Evolutionary conservation across 64 coral and sea anemone species (phyloP), one percentile per base, ranked within the genome.

Genomic region (Actinia tenebrosa): DNA sequence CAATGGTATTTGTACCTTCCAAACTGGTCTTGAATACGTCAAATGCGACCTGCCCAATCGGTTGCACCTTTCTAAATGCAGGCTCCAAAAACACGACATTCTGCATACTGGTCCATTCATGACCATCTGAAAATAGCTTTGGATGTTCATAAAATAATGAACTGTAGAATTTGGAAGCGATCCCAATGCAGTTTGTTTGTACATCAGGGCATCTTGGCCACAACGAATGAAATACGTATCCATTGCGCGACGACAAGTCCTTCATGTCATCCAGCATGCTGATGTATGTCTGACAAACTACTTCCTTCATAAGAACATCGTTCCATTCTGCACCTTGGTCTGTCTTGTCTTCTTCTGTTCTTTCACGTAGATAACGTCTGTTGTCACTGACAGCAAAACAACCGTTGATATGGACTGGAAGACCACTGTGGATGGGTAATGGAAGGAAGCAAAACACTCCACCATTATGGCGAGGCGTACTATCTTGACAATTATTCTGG

Each of bases 331-430:
- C 92, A 80, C 88, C 92, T 53, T 63, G n/a, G 47, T 86, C 79
- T 47, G 52, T 54, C 52, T 95, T 95, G 64, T 95, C 94, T 63
- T 95, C 94, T 53, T 87, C 84, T 20, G 87, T 83, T 42, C 66
- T 89, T 80, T 95, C 90, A 17, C 84, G 79, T 23, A 95, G 80
- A 63, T 86, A 60, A 18, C 90, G 88, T 78, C 94, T 89, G 84
- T 87, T 95, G 27, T 90, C 88, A 7, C 84, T 80, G 11, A 92
- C 87, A 22, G 90, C 94, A 92, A 95, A 95, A 6, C 90, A 87
- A 44, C 90, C 94, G 84, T 95, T 95, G 30, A 95, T 80, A 77
- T 95, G 94, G 44, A 95, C 79, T 10, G 94, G 94, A 68, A 95
- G 90, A 27, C 94, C 94, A 54, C 90, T 95, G n/a, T 62, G 61